Evolutionary conservation across 2,797 vertebrate genomes (phyloP).

Genomic region (Lacerta agilis): DNA sequence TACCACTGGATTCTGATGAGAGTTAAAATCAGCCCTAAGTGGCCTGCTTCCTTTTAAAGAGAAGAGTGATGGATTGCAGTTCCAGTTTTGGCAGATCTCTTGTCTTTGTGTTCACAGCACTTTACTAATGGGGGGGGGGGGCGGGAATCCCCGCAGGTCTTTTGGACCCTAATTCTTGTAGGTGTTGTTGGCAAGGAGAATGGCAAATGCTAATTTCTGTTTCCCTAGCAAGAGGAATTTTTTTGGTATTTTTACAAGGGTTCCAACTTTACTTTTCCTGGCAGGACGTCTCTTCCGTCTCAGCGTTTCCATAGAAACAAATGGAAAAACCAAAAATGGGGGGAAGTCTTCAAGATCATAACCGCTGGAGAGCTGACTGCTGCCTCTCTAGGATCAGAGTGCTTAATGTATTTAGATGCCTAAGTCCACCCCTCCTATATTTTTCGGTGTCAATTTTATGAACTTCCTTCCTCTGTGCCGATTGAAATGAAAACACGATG

Average conservation of each 20-base stretch:
- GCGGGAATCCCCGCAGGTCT: neutral
- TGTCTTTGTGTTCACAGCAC: neutral
- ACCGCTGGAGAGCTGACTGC: neutral
- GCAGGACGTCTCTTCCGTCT: slow-evolving; percentile 20
- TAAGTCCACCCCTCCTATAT: slow-evolving; percentile 13
- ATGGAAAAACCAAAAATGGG: slow-evolving; percentile 37
- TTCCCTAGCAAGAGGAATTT: neutral
- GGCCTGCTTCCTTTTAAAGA: neutral
- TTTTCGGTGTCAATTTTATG: neutral
- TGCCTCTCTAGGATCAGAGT: neutral
- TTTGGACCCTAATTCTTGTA: slow-evolving; percentile 2
- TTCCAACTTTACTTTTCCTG: neutral
- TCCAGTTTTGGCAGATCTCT: slow-evolving; percentile 13
- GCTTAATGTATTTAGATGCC: neutral
- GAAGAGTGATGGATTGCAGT: neutral
- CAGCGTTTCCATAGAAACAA: slow-evolving; percentile 24
- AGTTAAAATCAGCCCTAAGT: neutral
- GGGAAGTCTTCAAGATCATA: slow-evolving; percentile 15
- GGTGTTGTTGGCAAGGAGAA: slow-evolving; percentile 3
- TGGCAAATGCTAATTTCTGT: neutral
- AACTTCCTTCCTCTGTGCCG: neutral
- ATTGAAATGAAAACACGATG: slow-evolving; percentile 16
- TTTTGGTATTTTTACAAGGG: neutral
- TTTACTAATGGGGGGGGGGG: neutral
- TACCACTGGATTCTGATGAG: neutral